Evolutionary conservation across 2,113 vertebrate species (phyloP), one percentile per base, ranked within the genome.

Genomic region (Leucoraja erinaceus): DNA sequence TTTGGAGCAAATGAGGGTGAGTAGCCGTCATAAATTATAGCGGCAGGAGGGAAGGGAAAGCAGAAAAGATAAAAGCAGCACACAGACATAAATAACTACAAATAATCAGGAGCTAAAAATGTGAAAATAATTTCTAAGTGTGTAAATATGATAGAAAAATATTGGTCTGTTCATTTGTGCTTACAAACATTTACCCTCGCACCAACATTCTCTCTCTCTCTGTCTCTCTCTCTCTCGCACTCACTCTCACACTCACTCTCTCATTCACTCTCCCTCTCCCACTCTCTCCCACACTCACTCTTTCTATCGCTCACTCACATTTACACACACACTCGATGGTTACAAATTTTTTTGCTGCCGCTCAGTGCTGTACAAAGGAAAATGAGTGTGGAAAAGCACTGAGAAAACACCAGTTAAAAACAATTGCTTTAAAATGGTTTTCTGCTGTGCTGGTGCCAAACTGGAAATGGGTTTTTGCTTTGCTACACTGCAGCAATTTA

Each of bases 401-500:
- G 28, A 59, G 59, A 59, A 84, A 88, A 86, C n/a, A 86, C 56
- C 7, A 2, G 78, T 22, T 81, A 22, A 54, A 81, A 81, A n/a
- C 63, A 28, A 18, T 88, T 20, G 83, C 14, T 88, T n/a, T 63
- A 18, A 31, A 16, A n/a, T 33, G n/a, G 59, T 88, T 18, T 88
- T 31, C 31, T 66, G 83, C 83, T 86, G 83, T 6, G 28, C 63
- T 16, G 18, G 83, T 86, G 83, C 59, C n/a, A 63, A 86, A 86
- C 25, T 61, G 81, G 59, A 86, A 86, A 86, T 86, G 56, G 54
- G 31, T 66, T 54, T 22, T 88, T 22, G 8, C 83, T n/a, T n/a
- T 88, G 59, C 25, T 14, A 86, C 12, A 86, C 56, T 86, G 56
- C 56, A 86, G 11, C 28, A 66, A 88, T 88, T 88, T 88, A 88